A percentile compares a stretch with the other conserved stretches of the same genome.
phyloP scores from a whole-genome alignment of 2,797 vertebrate species.

The Chromis chromis region DNA sequence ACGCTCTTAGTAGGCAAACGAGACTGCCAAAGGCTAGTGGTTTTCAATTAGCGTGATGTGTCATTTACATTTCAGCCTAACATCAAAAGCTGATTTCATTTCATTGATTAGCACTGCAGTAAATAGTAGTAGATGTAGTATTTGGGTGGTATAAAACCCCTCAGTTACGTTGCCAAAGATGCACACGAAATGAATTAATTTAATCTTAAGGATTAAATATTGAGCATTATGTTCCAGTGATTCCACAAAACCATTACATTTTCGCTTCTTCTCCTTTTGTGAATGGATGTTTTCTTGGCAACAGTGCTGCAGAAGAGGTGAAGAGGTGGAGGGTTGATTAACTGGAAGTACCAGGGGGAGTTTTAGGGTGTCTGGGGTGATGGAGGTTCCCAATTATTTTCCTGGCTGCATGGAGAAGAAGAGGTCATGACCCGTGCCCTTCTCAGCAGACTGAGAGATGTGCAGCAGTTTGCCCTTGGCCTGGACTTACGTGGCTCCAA shows the following conservation, averaged over 20 bases:
- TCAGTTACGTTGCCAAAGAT: neutral
- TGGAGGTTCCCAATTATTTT: conserved; percentile 67
- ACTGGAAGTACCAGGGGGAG: conserved; percentile 24
- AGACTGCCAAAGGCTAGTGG: neutral
- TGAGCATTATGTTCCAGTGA: neutral
- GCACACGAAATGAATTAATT: neutral
- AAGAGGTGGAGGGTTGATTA: conserved; percentile 45
- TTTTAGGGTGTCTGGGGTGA: conserved; percentile 38
- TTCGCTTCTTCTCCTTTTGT: conserved; percentile 7
- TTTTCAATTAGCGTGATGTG: neutral
- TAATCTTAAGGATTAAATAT: neutral
- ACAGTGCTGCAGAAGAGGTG: conserved; percentile 19
- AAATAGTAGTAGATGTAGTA: neutral
- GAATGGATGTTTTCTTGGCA: conserved; percentile 34
- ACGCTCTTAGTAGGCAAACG: neutral
- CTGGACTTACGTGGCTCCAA: conserved; percentile 27
- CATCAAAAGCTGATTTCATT: conserved; percentile 9
- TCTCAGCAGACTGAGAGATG: conserved; percentile 39
- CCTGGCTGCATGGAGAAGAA: conserved; percentile 36
- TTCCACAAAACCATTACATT: neutral
- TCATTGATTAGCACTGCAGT: neutral
- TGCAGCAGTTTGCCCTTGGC: conserved; percentile 39
- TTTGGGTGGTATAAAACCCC: neutral
- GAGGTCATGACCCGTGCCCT: conserved; percentile 29
- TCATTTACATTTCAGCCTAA: neutral